Conservation (phyloP, 1,140 invertebrate species). For the Mya arenaria region DNA sequence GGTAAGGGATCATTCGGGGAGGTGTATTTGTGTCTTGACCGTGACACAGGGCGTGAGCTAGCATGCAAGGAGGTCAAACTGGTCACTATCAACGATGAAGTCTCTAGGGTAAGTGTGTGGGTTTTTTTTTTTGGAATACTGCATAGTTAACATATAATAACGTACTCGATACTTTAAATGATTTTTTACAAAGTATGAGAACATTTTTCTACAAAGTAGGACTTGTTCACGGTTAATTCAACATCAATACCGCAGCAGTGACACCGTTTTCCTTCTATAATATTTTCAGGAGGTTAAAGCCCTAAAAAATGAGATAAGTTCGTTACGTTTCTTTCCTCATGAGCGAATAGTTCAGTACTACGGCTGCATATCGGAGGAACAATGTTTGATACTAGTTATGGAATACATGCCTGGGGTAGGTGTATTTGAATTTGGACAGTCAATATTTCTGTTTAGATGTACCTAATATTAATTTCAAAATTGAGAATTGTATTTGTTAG, state of each 20-base stretch:
- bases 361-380: slow-evolving; percentile 76
- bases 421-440: too few species aligned
- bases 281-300: slow-evolving; percentile 78
- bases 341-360: slow-evolving; percentile 81
- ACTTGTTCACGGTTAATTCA: too few species aligned
- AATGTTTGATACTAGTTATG: slow-evolving; percentile 80
- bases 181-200: too few species aligned
- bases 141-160: too few species aligned
- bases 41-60: slow-evolving; percentile 79
- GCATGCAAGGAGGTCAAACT: slow-evolving; percentile 80
- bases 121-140: too few species aligned
- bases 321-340: slow-evolving; percentile 79
- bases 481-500: too few species aligned
- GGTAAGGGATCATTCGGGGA: slow-evolving; percentile 81
- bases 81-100: slow-evolving; percentile 73
- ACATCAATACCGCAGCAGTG: too few species aligned
- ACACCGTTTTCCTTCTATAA: too few species aligned
- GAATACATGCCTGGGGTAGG: slow-evolving; percentile 81
- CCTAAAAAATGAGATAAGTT: slow-evolving; percentile 79
- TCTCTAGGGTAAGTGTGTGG: slow-evolving; percentile 75
- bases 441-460: too few species aligned
- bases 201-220: too few species aligned
- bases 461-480: too few species aligned
- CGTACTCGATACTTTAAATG: too few species aligned
- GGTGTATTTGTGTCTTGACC: slow-evolving; percentile 80